Conservation (phyloP, 2,888 invertebrate genomes). For the Atethmia centrago region DNA sequence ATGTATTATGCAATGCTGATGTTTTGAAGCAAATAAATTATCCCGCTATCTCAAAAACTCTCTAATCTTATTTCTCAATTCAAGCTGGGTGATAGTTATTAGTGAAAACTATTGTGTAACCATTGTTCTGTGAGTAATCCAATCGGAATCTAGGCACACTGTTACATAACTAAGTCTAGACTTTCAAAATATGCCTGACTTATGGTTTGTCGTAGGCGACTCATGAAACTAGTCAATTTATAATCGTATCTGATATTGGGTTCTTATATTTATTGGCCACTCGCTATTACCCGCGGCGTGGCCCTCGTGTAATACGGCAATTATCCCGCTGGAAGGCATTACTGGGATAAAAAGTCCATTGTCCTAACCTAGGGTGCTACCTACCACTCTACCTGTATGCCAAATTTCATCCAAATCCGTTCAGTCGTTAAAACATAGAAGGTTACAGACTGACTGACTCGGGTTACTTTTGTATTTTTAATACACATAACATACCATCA, state of each 20-base stretch:
- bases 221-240: conserved; percentile 2
- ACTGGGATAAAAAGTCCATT: background rate
- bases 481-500: too few species aligned
- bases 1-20: too few species aligned
- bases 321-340: background rate
- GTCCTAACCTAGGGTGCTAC: too few species aligned
- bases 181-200: conserved; percentile 47
- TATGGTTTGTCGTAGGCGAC: conserved; percentile 38
- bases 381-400: too few species aligned
- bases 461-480: too few species aligned
- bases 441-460: too few species aligned
- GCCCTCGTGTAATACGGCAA: background rate
- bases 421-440: too few species aligned
- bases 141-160: conserved; percentile 39
- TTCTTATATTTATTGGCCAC: background rate
- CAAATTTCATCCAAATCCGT: too few species aligned
- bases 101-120: conserved; percentile 53
- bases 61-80: conserved; percentile 9
- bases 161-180: conserved; percentile 42
- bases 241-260: conserved; percentile 16
- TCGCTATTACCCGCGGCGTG: too few species aligned
- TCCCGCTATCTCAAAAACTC: background rate
- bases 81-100: conserved; percentile 14
- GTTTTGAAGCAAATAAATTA: too few species aligned
- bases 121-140: conserved; percentile 50